Evolutionary conservation across 2,113 vertebrate species (phyloP).

Genomic region (Hippocampus guttulatus): DNA sequence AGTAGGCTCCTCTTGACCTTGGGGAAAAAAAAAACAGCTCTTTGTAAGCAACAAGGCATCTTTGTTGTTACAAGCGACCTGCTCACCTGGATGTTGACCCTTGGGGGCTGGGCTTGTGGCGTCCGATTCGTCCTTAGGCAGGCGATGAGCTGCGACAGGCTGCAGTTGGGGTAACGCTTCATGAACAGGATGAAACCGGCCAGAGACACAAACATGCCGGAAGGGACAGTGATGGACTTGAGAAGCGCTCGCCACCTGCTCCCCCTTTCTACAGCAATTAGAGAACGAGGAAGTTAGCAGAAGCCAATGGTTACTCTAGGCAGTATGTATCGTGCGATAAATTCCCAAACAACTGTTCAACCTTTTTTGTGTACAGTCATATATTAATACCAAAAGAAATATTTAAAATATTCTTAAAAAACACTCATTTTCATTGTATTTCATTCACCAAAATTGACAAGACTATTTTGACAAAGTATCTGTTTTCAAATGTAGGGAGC

Average conservation of each 20-base stretch:
- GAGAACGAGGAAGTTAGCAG: neutral
- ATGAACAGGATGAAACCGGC: constrained; percentile 64
- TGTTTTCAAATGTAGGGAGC: too few species aligned
- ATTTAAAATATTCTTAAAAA: too few species aligned
- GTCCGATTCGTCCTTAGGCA: constrained; percentile 43
- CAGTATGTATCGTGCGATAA: too few species aligned
- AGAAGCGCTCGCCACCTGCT: constrained; percentile 54
- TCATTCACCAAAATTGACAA: too few species aligned
- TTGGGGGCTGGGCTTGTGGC: constrained; percentile 35
- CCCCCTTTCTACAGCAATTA: constrained; percentile 41
- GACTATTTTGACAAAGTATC: too few species aligned
- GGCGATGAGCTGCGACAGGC: constrained; percentile 44
- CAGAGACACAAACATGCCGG: constrained; percentile 64
- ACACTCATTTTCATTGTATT: too few species aligned
- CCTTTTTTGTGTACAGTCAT: too few species aligned
- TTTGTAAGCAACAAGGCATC: too few species aligned
- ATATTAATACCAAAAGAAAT: too few species aligned
- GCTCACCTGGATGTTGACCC: constrained; percentile 62
- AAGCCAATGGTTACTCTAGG: neutral
- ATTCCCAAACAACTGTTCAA: too few species aligned
- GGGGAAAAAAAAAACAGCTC: too few species aligned
- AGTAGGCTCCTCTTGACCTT: too few species aligned
- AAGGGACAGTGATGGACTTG: constrained; percentile 60
- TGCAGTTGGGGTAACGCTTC: constrained; percentile 60
- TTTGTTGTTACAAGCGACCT: neutral